These are phyloP conservation scores for Lepus oiostolus DNA, from an alignment of 2,797 vertebrate species.

Conservation along the genomic window DNA sequence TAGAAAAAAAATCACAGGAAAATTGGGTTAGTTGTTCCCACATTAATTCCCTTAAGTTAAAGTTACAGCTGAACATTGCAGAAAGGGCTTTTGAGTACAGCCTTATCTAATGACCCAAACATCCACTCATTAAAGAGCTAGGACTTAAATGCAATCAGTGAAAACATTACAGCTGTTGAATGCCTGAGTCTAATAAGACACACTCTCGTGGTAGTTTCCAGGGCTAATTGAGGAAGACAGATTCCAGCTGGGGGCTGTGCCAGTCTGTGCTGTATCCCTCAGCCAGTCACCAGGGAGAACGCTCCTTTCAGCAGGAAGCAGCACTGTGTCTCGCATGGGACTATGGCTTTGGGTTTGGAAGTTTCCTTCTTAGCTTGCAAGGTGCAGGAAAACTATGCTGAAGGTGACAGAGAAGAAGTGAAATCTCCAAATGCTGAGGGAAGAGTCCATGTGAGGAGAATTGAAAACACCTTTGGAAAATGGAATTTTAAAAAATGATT, in stretches of 20 bases:
- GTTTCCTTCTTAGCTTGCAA: not conserved
- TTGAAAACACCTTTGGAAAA: too few relatives aligned
- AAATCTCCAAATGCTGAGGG: not conserved
- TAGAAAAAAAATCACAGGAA: not conserved
- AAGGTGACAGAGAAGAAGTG: not conserved
- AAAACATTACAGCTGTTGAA: constrained; percentile 29
- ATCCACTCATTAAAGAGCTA: constrained; percentile 43
- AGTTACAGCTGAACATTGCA: constrained; percentile 7
- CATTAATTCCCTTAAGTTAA: constrained; percentile 14
- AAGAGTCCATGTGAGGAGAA: not conserved
- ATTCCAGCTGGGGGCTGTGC: not conserved
- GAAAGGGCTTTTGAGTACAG: not conserved
- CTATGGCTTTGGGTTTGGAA: not conserved
- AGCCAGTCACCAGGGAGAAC: not conserved
- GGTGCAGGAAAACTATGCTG: not conserved
- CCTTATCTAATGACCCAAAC: constrained; percentile 24
- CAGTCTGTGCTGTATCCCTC: not conserved
- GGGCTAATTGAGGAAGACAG: constrained; percentile 13
- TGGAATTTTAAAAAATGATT: too few relatives aligned
- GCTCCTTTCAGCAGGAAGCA: not conserved
- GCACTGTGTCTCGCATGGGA: not conserved
- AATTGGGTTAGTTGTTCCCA: not conserved
- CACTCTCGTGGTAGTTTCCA: not conserved
- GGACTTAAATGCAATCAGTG: not conserved
- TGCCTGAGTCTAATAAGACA: not conserved